Base-by-base conservation (phyloP, 1,140 invertebrate species). In the Wiebesia pumilae region DNA sequence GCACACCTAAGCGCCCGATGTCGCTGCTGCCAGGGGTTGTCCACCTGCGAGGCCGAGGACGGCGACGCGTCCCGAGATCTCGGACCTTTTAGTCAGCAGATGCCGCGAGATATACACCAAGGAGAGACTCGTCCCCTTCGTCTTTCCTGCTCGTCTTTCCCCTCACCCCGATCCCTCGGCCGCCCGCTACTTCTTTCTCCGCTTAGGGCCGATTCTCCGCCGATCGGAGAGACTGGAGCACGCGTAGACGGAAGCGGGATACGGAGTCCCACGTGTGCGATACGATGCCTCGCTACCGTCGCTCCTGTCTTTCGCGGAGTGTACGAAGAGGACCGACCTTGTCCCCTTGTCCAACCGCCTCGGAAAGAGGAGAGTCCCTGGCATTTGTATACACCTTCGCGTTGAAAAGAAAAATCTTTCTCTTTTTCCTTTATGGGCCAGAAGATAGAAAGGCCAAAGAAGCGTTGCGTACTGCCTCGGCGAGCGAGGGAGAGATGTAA, bases 21-120 rank as follows among this genome's bases (percentile, higher is more conserved):
- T 16, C 35, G 19, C 30, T 43, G 71, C 38, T 62, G 71, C 38
- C 69, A 84, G 35, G 54, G 83, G 75, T 81, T 78, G 84, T 81
- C 84, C 84, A 62, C 21, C 47, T 33, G 62, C 47, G 78, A 73
- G 30, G 43, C 43, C 43, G 43, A 62, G 58, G 24, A 24, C 21
- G 58, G 2, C 58, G 33, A 43, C 67, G 77, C 27, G 54, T 67
- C 82, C 65, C 58, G 79, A 91, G 90, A 92, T 92, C 89, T 90
- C 89, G 87, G 81, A 88, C 89, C 90, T 93, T 93, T 93, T 92
- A 92, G 90, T 90, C 90, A 91, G 88, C 90, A 92, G 92, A 93
- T 93, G 91, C 92, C 92, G 92, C 92, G 86, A 90, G 92, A 93
- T 91, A 91, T 78, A 82, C 38, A 69, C 30, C 83, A 47, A 81